A percentile compares a stretch with the other conserved stretches of the same genome.
Conservation (phyloP, 2,797 vertebrate species). For the Selene dorsalis region DNA sequence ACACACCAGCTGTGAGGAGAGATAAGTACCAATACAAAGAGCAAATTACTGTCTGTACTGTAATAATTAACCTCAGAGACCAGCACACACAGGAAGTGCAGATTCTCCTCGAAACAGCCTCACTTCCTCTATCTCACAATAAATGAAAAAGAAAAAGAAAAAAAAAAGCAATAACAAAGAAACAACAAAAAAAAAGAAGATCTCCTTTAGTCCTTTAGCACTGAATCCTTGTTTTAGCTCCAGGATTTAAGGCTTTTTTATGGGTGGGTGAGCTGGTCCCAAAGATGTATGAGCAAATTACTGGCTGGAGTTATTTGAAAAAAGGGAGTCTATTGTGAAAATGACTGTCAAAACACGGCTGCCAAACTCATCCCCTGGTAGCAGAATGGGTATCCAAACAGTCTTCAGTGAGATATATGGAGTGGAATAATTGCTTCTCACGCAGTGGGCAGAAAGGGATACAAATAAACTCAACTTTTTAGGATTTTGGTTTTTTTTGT, state of each 20-base stretch:
- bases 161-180: constrained; percentile 24
- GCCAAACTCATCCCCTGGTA: constrained; percentile 67
- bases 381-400: constrained; percentile 65
- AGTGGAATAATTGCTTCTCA: constrained; percentile 70
- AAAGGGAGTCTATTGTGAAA: constrained; percentile 71
- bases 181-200: constrained; percentile 31
- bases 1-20: constrained; percentile 88
- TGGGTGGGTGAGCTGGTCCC: constrained; percentile 65
- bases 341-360: constrained; percentile 66
- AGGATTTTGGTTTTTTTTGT: not conserved
- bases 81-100: constrained; percentile 74
- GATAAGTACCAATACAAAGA: constrained; percentile 91
- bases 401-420: constrained; percentile 64
- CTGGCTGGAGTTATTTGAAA: constrained; percentile 72
- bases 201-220: constrained; percentile 40
- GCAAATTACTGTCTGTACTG: constrained; percentile 87
- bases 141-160: too few relatives aligned
- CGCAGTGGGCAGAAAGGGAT: constrained; percentile 41
- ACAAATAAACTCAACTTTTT: constrained; percentile 54
- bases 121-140: constrained; percentile 54
- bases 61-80: constrained; percentile 89
- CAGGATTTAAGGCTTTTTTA: constrained; percentile 71
- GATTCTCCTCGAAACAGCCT: constrained; percentile 44
- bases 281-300: constrained; percentile 78
- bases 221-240: constrained; percentile 56